Percentiles rank a stretch among this genome's conserved stretches.
These are phyloP conservation scores for Ispidina picta DNA, from an alignment of 2,797 vertebrate species.

Conservation along the genomic window DNA sequence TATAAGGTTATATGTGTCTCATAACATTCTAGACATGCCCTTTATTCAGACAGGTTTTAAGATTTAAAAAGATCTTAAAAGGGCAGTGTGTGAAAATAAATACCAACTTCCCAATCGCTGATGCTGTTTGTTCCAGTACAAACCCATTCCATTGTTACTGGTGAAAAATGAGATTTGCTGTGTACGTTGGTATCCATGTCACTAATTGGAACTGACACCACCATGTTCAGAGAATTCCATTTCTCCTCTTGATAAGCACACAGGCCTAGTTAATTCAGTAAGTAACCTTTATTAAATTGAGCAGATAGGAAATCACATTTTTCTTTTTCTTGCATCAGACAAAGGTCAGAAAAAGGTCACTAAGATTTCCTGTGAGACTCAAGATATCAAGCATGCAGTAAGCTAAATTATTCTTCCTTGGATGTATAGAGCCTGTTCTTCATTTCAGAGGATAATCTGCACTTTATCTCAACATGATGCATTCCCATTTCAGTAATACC, in stretches of 20 bases:
- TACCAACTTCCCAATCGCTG: background rate
- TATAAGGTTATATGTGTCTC: background rate
- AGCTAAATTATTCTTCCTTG: background rate
- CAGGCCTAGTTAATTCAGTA: conserved; percentile 82
- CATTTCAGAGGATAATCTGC: background rate
- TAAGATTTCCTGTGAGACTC: conserved; percentile 58
- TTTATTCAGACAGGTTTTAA: conserved; percentile 23
- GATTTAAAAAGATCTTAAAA: background rate
- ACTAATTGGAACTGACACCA: conserved; percentile 87
- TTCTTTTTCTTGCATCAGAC: conserved; percentile 64
- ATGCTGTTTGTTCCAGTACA: conserved; percentile 17
- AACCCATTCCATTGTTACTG: background rate
- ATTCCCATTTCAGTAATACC: background rate
- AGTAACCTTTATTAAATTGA: conserved; percentile 87
- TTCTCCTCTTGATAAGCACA: conserved; percentile 66
- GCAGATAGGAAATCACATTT: conserved; percentile 68
- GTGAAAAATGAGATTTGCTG: conserved; percentile 79
- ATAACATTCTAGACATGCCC: background rate
- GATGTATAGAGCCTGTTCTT: background rate
- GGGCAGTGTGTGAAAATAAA: background rate
- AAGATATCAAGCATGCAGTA: background rate
- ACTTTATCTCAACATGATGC: background rate
- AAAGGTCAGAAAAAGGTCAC: conserved; percentile 75
- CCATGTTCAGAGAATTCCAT: conserved; percentile 76
- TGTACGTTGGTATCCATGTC: conserved; percentile 77